These are phyloP conservation scores for Pantherophis alleghaniensis DNA, from an alignment of 2,797 vertebrate genomes.

Conservation along the genomic window DNA sequence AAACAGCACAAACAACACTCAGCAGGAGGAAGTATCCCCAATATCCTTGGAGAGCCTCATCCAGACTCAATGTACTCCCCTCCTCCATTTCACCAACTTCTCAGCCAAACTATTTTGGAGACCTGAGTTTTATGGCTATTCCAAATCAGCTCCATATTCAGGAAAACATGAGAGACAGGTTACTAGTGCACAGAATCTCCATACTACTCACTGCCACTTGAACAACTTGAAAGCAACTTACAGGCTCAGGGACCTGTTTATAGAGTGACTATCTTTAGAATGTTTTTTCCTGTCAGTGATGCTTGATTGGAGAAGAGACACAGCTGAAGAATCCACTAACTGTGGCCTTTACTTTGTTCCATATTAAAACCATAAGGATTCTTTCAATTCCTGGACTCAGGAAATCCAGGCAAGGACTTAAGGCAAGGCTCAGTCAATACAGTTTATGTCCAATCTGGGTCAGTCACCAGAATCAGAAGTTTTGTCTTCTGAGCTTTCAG, in stretches of 20 bases:
- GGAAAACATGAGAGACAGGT: neutral
- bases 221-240: neutral
- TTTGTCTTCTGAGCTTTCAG: no score
- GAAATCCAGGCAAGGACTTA: no score
- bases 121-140: neutral
- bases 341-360: neutral
- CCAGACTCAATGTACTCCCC: neutral
- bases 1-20: neutral
- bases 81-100: neutral
- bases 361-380: neutral
- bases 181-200: neutral
- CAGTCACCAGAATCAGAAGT: no score
- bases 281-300: neutral
- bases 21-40: neutral
- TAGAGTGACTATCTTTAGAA: neutral
- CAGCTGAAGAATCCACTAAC: neutral
- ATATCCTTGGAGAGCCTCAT: neutral
- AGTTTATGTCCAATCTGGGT: neutral
- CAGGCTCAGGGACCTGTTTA: neutral
- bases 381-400: neutral
- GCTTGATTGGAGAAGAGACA: neutral
- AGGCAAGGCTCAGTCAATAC: neutral
- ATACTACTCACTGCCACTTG: neutral
- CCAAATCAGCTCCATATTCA: neutral
- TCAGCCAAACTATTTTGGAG: neutral